Evolutionary conservation across 1,140 invertebrate genomes (phyloP), one percentile per base, ranked within the genome.

Genomic region (Bombus sylvicola): DNA sequence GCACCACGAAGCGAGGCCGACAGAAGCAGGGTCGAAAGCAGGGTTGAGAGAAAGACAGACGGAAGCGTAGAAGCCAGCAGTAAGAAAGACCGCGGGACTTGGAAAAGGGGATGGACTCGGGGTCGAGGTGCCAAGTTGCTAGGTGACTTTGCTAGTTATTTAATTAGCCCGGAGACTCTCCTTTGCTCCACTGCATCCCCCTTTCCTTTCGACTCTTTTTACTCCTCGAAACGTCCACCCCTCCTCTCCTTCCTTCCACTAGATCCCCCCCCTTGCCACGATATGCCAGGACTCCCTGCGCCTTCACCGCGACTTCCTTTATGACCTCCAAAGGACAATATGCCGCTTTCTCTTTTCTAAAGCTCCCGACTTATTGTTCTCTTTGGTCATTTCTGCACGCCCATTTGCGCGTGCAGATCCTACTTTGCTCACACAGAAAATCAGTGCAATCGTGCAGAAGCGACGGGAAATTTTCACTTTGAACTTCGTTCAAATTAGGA

Each of bases 131-230:
- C 88, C 91, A 93, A 93, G 90, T 92, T 90, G 91, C 91, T 92
- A 91, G 92, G 90, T 92, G 90, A 92, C 92, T 92, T 92, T 91
- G 86, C 92, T 92, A 92, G 92, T 93, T 93, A 92, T 93, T 93
- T 93, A 93, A 93, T 93, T 93, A 92, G 90, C 87, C 85, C 87
- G 76, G 88, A 91, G 90, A 92, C 89, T 91, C 91, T 90, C 85
- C 87, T 87, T 89, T 86, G 73, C 87, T 86, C 86, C 84, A 81
- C 87, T 87, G 71, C 86, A 80, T 84, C 75, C 68, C 74, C 81
- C n/a, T 59, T 76, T 64, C 47, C 47, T 71, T 81, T 75, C 59
- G 37, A 53, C 73, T 90, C 87, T 83, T 87, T 86, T 87, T 85
- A 39, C 77, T 59, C 72, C 34, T 28, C 69, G 57, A 31, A 79